Percentiles rank a stretch among this genome's conserved stretches.
Evolutionary conservation across 2,113 vertebrate genomes (phyloP).

Genomic region (Plecotus auritus): DNA sequence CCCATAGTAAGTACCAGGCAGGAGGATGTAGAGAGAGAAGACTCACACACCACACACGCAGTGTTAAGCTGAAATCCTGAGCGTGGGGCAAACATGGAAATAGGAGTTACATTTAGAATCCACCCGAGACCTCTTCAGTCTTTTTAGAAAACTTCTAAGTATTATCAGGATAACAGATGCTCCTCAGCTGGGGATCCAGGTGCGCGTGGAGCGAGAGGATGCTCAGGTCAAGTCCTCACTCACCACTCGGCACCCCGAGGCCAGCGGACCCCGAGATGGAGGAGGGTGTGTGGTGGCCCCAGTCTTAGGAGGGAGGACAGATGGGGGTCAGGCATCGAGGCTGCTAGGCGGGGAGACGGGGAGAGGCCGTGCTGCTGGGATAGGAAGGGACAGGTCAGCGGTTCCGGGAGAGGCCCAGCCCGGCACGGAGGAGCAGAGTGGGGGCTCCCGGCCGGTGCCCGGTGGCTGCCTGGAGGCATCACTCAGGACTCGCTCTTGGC

Average conservation of each 20-base stretch:
- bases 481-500: background rate
- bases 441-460: background rate
- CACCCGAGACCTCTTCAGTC: background rate
- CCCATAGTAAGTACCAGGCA: background rate
- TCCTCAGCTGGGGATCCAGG: background rate
- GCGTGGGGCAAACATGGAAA: background rate
- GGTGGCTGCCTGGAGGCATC: accelerated
- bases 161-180: background rate
- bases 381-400: background rate
- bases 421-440: accelerated
- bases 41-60: background rate
- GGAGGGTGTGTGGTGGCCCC: accelerated
- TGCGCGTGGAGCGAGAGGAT: background rate
- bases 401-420: background rate
- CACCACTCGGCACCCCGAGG: accelerated
- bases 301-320: background rate
- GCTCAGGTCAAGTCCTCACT: accelerated
- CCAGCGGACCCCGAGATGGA: background rate
- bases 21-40: slow-evolving; percentile 3
- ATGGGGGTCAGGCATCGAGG: background rate
- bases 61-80: background rate
- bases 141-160: background rate
- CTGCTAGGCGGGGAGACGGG: too few relatives aligned
- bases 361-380: background rate
- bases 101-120: background rate